Evolutionary conservation across 2,797 vertebrate species (phyloP).

Genomic region (Channallabes apus): DNA sequence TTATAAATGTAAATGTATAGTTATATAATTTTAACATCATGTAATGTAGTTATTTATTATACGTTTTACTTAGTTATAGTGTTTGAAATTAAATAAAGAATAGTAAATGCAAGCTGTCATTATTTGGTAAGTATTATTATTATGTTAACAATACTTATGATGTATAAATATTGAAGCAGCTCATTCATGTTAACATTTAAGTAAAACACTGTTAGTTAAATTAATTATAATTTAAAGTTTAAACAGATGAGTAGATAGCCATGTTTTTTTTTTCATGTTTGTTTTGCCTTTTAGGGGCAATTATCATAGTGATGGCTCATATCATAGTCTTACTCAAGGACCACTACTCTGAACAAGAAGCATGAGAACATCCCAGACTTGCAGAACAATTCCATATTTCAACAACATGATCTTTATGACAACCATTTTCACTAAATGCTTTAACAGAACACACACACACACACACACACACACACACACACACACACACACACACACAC

Average conservation of each 20-base stretch:
- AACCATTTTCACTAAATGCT: conserved; percentile 1
- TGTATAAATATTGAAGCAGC: neutral
- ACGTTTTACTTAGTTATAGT: neutral
- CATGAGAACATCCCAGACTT: neutral
- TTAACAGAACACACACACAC: neutral
- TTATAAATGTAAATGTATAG: no score
- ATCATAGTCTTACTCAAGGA: neutral
- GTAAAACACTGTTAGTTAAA: neutral
- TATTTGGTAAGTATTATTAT: neutral
- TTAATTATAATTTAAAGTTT: neutral
- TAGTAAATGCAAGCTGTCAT: neutral
- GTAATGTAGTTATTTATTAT: no score
- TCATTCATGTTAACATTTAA: neutral
- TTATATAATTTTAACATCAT: no score
- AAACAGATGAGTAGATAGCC: neutral
- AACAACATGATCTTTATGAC: neutral
- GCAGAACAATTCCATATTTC: neutral
- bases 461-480: neutral
- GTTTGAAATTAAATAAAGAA: neutral
- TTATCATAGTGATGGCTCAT: neutral
- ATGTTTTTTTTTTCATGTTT: neutral
- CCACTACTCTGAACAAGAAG: neutral
- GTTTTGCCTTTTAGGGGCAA: neutral
- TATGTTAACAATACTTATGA: neutral
- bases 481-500: neutral